Evolutionary conservation across 2,797 vertebrate species (phyloP), one percentile per base, ranked within the genome.

Genomic region (Myotis findleyi): DNA sequence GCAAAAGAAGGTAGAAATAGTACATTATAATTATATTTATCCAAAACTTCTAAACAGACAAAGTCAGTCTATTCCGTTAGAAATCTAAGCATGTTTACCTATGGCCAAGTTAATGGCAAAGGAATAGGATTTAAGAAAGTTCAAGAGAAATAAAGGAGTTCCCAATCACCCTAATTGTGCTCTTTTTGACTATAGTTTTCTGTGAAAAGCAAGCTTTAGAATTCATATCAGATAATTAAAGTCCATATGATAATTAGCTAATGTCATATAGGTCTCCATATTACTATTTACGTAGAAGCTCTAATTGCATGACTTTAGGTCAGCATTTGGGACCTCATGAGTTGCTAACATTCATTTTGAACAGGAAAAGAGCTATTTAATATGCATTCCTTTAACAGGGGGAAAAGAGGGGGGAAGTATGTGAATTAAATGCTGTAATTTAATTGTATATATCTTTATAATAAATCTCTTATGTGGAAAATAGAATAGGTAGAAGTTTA

Each of bases 111-210:
- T 73, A 44, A 75, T 80, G 17, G 0, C 44, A 91, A 96, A 41
- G 14, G 3, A 82, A 30, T 11, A 91, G 11, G 20, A 96, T 91
- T 91, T 93, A 81, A 72, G 33, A 89, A 76, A 83, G 8, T 38
- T 69, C 18, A 71, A 76, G 66, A 84, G 27, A 89, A 69, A 93
- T 77, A 68, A 82, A 71, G 87, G 27, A 30, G 7, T 88, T 91
- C 25, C 76, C 51, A 80, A 25, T 73, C 33, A 81, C 3, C 6
- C 11, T 62, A 57, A 66, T 18, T 68, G 75, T 83, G 9, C 4
- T 66, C 14, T 68, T 72, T 69, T 51, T n/a, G 8, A 77, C 30
- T 55, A 55, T 10, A 41, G 14, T 21, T 55, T 94, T 62, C 62
- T 41, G 2, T 71, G 84, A 82, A 94, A 86, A 27, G 21, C 38